Conservation (phyloP, 2,888 invertebrate species). For the Xestia xanthographa region DNA sequence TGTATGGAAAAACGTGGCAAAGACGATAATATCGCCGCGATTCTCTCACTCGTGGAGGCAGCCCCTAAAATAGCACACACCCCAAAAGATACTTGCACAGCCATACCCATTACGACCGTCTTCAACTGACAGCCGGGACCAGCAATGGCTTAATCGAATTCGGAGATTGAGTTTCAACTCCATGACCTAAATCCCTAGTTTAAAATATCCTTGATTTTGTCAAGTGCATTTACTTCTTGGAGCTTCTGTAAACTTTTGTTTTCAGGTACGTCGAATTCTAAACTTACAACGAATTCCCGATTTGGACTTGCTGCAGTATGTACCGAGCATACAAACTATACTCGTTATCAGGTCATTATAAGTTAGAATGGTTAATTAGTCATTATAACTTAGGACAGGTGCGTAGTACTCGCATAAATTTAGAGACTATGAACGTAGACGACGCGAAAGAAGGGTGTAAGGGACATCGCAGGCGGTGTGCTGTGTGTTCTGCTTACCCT, state of each 20-base stretch:
- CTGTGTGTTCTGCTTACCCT: background rate
- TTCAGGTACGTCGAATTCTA: background rate
- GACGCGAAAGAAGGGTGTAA: background rate
- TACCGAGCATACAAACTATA: background rate
- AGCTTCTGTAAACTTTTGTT: constrained; percentile 1
- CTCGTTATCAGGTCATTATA: background rate
- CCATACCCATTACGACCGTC: background rate
- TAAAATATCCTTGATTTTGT: background rate
- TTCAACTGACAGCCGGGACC: background rate
- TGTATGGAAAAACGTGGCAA: too few species aligned
- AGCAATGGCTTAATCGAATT: background rate
- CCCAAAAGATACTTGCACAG: background rate
- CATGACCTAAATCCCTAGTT: background rate
- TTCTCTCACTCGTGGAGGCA: too few species aligned
- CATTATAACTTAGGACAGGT: background rate
- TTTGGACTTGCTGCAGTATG: background rate
- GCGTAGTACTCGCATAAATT: background rate
- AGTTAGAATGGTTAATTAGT: background rate
- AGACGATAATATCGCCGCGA: too few species aligned
- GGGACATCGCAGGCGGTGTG: background rate
- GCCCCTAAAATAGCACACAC: background rate
- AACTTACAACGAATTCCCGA: constrained; percentile 2
- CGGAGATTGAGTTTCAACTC: background rate
- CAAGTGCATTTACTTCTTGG: background rate
- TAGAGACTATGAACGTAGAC: background rate